Percentiles rank a stretch among this genome's conserved stretches.
Evolutionary conservation across 2,888 invertebrate genomes (phyloP).

Genomic region (Lamellibrachia columna): DNA sequence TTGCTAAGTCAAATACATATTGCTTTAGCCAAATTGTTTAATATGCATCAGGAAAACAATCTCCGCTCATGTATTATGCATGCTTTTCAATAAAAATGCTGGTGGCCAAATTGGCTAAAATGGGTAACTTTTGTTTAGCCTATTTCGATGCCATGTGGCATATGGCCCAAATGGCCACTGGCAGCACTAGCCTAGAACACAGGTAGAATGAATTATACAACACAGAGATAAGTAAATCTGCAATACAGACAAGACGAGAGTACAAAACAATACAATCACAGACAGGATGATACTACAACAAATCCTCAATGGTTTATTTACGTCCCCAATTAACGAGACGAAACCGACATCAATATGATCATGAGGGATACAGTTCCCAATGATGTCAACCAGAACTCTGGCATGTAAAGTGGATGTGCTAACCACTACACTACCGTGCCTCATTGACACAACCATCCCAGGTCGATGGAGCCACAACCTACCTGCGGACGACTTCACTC

Average conservation of each 20-base stretch:
- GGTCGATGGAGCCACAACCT: not conserved
- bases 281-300: constrained; percentile 88
- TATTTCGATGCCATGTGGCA: too few species aligned
- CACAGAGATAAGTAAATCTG: not conserved
- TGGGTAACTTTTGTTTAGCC: too few species aligned
- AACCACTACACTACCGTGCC: not conserved
- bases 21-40: too few species aligned
- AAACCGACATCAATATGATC: too few species aligned
- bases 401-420: not conserved
- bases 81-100: too few species aligned
- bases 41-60: too few species aligned
- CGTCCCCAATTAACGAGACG: too few species aligned
- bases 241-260: not conserved
- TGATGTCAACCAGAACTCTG: not conserved
- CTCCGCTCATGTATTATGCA: too few species aligned
- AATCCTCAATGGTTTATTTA: not conserved
- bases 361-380: too few species aligned
- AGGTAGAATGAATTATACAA: not conserved
- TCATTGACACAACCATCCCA: constrained; percentile 16
- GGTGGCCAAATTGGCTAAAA: too few species aligned
- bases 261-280: constrained; percentile 75
- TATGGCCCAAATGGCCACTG: too few species aligned
- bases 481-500: constrained; percentile 83
- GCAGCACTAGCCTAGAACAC: not conserved
- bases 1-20: too few species aligned